Conservation (phyloP, 37 sponge, comb jelly and placozoan species). For the Aplysina aerophoba region DNA sequence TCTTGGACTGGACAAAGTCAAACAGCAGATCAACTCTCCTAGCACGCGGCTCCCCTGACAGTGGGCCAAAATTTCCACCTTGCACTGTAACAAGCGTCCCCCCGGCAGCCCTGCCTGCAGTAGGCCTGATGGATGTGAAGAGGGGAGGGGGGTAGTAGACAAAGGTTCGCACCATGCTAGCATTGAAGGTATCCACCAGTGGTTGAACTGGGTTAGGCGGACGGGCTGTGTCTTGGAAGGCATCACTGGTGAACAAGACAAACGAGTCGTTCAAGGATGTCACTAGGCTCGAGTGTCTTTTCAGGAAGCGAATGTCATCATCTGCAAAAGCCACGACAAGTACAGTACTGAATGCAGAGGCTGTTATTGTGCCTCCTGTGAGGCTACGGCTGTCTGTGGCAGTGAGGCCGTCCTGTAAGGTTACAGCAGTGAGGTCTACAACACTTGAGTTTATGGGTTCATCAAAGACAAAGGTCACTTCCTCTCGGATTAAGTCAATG, state of each 20-base stretch:
- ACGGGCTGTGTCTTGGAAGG: slow-evolving; percentile 90
- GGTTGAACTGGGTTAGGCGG: slow-evolving; percentile 80
- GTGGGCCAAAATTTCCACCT: slow-evolving; percentile 83
- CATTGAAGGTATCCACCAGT: slow-evolving; percentile 72
- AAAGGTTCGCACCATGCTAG: slow-evolving; percentile 67
- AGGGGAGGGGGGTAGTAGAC: slow-evolving; percentile 76
- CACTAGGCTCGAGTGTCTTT: slow-evolving; percentile 64
- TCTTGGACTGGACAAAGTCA: slow-evolving; percentile 38
- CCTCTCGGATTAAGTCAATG: slow-evolving; percentile 78
- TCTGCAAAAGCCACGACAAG: slow-evolving; percentile 19
- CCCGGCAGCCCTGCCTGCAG: slow-evolving; percentile 78
- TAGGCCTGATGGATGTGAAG: slow-evolving; percentile 73
- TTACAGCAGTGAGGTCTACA: slow-evolving; percentile 61
- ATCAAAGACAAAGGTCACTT: slow-evolving; percentile 75
- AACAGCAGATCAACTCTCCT: slow-evolving; percentile 75
- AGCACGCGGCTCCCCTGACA: slow-evolving; percentile 45
- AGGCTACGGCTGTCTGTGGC: slow-evolving; percentile 65
- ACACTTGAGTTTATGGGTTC: slow-evolving; percentile 80
- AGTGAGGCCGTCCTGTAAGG: slow-evolving; percentile 70
- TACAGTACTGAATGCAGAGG: not conserved
- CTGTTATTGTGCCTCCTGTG: slow-evolving; percentile 54
- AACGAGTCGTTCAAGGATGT: slow-evolving; percentile 77
- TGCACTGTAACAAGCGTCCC: slow-evolving; percentile 72
- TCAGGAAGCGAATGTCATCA: slow-evolving; percentile 63
- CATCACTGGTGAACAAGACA: slow-evolving; percentile 61